Base-by-base conservation (phyloP, 2,113 vertebrate species). In the Alethe diademata region DNA sequence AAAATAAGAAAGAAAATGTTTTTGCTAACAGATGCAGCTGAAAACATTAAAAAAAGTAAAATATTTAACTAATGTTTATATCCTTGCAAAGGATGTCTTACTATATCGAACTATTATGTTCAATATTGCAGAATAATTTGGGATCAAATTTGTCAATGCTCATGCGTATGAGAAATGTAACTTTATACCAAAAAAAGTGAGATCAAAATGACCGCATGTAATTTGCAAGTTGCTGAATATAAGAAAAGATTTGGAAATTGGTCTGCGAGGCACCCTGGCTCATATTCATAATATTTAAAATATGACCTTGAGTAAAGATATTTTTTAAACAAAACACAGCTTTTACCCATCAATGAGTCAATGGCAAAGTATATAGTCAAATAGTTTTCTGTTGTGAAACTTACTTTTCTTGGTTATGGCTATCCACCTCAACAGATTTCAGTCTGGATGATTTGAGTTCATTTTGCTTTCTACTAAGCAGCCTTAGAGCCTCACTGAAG, bases 41-140 rank as follows among this genome's bases (percentile, higher is more conserved):
- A 86, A 88, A 92, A 43, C 42, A 58, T 78, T 91, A 78, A 91
- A 31, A 4, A 19, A 69, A 85, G 14, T 69, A 25, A 60, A 96
- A 88, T 70, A 50, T 73, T 88, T 83, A 57, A 22, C 35, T 76
- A 36, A n/a, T 47, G 14, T 48, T 90, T 94, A 17, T 60, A 17
- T 74, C 4, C 40, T 86, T 47, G 54, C 45, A 74, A 33, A 90
- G 26, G 22, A 48, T 78, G 3, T 66, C 38, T 74, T 78, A 45
- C 8, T 1, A 2, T 35, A 54, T 50, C 8, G 57, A 38, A 45
- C 3, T n/a, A 66, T 65, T 93, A 6, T 62, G 22, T 48, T 70
- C 16, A 51, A 8, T 51, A 22, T 28, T 36, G 25, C 14, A 57
- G 33, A 75, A 88, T 50, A 76, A 33, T 76, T 69, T 69, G 23